Evolutionary conservation across 2,888 invertebrate species (phyloP), one percentile per base, ranked within the genome.

Genomic region (Melinaea marsaeus): DNA sequence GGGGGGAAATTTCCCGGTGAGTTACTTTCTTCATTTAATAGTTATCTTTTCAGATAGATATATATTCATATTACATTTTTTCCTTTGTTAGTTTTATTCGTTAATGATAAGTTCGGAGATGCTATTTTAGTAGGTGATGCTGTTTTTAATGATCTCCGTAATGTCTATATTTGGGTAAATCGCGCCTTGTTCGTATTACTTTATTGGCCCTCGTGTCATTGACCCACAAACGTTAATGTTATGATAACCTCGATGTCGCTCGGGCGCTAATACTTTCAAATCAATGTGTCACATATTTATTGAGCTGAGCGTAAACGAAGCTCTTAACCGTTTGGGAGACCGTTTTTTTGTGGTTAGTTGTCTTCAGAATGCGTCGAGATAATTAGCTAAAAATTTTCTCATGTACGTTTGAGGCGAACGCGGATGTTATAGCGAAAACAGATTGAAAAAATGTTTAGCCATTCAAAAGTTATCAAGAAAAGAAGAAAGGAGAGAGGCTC

Each of bases 1-100:
- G 45, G 97, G 96, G 9, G 97, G 97, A 33, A 94, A 95, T 63
- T 94, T 95, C 76, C 93, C 93, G 59, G 91, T 91, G 69, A 81
- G 73, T 76, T 22, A 22, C 62, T 32, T 7, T 59, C 34, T 54
- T 37, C 5, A 59, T 46, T 6, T 47, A 7, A 13, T 37, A 34
- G n/a, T n/a, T 46, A 13, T 3, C 4, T 6, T 46, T 46, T n/a
- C 46, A 46, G 46, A 46, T n/a, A 46, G 4, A 4, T 46, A 2
- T 22, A n/a, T n/a, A n/a, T n/a, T n/a, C n/a, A n/a, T n/a, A 22
- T 22, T 22, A 22, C 1, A 22, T 22, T 22, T 22, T 22, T 22
- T 22, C 22, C 22, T 22, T 22, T 22, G 6, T 46, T n/a, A 46
- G n/a, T 46, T 11, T 46, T 1, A 9, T 46, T 13, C 46, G 46